Evolutionary conservation across 2,113 vertebrate species (phyloP).

Genomic region (Bos javanicus): DNA sequence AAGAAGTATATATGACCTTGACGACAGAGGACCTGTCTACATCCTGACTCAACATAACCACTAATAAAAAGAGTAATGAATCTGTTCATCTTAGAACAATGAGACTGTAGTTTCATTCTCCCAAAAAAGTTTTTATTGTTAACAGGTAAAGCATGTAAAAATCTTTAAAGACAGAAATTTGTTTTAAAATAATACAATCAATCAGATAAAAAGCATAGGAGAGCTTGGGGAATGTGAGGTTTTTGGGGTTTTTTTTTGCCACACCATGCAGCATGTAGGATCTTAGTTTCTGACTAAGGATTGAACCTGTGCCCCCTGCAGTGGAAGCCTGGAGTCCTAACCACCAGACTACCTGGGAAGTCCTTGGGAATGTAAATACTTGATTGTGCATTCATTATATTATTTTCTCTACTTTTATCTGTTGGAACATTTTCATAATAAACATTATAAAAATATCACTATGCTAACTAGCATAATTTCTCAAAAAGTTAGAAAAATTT

Average conservation of each 20-base stretch:
- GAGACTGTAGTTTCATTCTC: neutral
- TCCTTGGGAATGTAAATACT: neutral
- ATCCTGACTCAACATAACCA: neutral
- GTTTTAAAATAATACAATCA: neutral
- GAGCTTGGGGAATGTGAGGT: neutral
- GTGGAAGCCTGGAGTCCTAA: neutral
- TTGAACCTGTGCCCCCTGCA: neutral
- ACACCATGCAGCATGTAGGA: neutral
- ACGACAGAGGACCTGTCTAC: neutral
- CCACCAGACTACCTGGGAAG: neutral
- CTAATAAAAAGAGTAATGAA: neutral
- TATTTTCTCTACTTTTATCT: neutral
- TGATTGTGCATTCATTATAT: neutral
- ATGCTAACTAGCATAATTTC: neutral
- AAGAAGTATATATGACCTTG: no score
- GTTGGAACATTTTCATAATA: neutral
- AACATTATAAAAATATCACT: neutral
- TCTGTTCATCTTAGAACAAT: neutral
- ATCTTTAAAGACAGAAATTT: neutral
- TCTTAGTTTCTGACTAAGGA: neutral
- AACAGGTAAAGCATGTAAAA: neutral
- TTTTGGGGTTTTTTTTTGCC: neutral
- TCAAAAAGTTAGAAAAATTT: neutral
- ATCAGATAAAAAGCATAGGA: neutral
- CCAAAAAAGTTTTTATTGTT: neutral